Conservation (phyloP, 64 coral and sea anemone genomes). For the Montipora sp. region DNA sequence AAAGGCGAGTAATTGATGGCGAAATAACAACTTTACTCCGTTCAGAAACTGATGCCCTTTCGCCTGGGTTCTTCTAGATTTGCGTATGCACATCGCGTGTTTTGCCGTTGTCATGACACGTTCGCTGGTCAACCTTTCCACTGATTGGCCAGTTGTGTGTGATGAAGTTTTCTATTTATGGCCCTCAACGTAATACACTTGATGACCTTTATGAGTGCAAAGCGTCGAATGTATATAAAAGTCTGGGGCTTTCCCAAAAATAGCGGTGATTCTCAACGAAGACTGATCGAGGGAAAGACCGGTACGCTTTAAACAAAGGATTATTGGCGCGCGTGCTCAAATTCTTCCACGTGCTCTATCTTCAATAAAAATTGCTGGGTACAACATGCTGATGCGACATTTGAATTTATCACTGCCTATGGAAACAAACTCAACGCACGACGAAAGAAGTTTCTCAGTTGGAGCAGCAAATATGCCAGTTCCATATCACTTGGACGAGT, state of each 20-base stretch:
- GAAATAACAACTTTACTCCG: not conserved
- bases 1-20: not conserved
- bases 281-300: not conserved
- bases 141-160: conserved; percentile 28
- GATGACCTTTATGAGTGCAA: not conserved
- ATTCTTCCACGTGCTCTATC: conserved; percentile 27
- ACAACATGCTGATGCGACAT: conserved; percentile 32
- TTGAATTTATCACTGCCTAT: conserved; percentile 42
- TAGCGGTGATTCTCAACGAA: conserved; percentile 43
- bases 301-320: conserved; percentile 8
- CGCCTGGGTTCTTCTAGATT: not conserved
- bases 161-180: no score
- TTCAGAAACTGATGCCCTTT: not conserved
- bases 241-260: conserved; percentile 72
- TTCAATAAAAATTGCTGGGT: conserved; percentile 15
- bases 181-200: not conserved
- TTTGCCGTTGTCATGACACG: not conserved
- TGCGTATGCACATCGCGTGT: not conserved
- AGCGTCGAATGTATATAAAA: conserved; percentile 20
- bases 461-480: conserved; percentile 64
- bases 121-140: not conserved
- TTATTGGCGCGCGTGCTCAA: not conserved
- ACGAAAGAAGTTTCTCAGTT: conserved; percentile 26
- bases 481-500: conserved; percentile 60
- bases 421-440: conserved; percentile 34